Conservation (phyloP, 2,888 invertebrate species). For the Drosophila macrospina region DNA sequence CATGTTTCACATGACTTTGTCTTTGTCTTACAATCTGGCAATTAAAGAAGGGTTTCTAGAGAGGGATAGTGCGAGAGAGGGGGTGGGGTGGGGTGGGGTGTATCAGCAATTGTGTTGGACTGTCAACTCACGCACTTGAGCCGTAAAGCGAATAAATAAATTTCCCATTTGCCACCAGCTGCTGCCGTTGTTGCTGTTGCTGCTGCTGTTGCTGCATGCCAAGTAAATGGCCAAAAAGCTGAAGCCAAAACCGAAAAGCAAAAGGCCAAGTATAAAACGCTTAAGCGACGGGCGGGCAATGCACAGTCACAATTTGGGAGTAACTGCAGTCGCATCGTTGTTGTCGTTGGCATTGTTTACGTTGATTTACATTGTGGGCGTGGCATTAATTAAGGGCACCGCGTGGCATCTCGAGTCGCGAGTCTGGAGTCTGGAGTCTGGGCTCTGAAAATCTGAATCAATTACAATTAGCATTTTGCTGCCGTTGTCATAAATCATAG, state of each 20-base stretch:
- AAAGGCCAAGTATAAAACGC: constrained; percentile 60
- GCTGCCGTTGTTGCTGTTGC: neutral
- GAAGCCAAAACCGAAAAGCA: constrained; percentile 10
- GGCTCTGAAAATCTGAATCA: constrained; percentile 33
- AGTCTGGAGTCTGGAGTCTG: neutral
- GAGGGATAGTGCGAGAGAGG: too few species aligned
- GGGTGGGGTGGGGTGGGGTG: neutral
- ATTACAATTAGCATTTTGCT: constrained; percentile 46
- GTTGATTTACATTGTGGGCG: constrained; percentile 1
- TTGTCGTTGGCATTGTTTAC: neutral
- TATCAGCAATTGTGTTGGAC: neutral
- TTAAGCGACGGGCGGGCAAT: constrained; percentile 38
- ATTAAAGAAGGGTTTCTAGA: neutral
- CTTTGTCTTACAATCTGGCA: neutral
- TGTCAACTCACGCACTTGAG: constrained; percentile 21
- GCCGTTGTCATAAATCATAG: constrained; percentile 30
- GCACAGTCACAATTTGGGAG: constrained; percentile 57
- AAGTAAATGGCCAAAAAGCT: constrained; percentile 38
- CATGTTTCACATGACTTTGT: neutral
- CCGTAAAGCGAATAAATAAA: constrained; percentile 41
- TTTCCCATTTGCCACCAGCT: constrained; percentile 45
- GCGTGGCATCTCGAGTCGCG: constrained; percentile 10
- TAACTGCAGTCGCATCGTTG: constrained; percentile 38
- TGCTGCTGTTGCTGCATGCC: constrained; percentile 41
- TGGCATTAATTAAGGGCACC: constrained; percentile 40